These are phyloP conservation scores for Gonioctena quinquepunctata DNA, from an alignment of 1,140 invertebrate genomes.

Conservation along the genomic window DNA sequence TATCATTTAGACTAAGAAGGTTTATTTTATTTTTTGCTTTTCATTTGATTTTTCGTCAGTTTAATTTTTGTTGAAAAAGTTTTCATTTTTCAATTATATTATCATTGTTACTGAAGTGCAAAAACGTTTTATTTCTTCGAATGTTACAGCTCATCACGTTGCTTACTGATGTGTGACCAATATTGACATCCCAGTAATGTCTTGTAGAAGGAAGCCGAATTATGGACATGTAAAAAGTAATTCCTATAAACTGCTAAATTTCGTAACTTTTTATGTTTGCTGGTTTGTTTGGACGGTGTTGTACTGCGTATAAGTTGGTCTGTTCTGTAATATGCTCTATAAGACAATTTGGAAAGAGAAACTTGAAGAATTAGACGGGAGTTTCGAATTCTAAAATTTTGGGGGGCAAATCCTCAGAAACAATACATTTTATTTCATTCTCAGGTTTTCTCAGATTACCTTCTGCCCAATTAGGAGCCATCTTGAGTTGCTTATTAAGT, in stretches of 20 bases:
- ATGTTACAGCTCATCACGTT: constrained; percentile 38
- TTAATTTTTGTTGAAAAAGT: too few relatives aligned
- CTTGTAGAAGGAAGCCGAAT: constrained; percentile 19
- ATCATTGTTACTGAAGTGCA: constrained; percentile 44
- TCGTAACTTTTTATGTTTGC: constrained; percentile 11
- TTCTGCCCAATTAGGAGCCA: too few relatives aligned
- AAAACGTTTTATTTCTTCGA: constrained; percentile 41
- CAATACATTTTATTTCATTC: too few relatives aligned
- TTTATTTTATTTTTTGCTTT: too few relatives aligned
- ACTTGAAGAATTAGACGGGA: too few relatives aligned
- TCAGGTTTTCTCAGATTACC: too few relatives aligned
- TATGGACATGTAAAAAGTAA: constrained; percentile 17
- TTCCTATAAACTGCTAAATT: constrained; percentile 23
- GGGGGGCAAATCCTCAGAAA: too few relatives aligned
- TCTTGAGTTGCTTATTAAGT: too few relatives aligned
- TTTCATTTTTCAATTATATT: constrained; percentile 10
- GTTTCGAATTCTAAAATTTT: too few relatives aligned
- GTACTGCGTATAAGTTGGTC: constrained; percentile 15
- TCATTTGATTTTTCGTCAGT: too few relatives aligned
- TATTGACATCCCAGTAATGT: constrained; percentile 11
- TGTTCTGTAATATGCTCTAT: constrained; percentile 7
- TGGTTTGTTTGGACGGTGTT: constrained; percentile 16
- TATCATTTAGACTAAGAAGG: too few relatives aligned
- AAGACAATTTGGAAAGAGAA: constrained; percentile 7
- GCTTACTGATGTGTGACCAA: constrained; percentile 18